These are phyloP conservation scores for Tinamus major DNA, from an alignment of 2,797 vertebrate species.

Conservation along the genomic window DNA sequence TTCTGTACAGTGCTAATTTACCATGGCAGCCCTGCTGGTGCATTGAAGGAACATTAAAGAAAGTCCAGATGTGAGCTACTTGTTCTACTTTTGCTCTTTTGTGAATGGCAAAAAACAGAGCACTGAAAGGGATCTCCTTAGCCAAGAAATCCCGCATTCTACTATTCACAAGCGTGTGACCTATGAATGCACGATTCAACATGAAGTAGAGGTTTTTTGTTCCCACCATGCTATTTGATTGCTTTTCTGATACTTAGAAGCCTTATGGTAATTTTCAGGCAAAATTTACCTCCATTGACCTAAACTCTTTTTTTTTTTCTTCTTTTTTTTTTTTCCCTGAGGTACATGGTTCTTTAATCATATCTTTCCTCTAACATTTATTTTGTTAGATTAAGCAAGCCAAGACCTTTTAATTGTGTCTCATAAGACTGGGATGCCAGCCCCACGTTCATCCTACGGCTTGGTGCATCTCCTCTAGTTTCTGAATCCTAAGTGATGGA, in stretches of 20 bases:
- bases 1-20: neutral
- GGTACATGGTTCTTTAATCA: neutral
- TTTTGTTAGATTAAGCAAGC: neutral
- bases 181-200: rapidly evolving
- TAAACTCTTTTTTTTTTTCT: neutral
- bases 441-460: neutral
- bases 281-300: neutral
- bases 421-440: neutral
- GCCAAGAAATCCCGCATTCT: neutral
- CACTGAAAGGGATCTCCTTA: neutral
- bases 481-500: neutral
- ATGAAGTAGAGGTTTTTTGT: neutral
- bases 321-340: no score
- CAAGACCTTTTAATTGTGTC: neutral
- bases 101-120: neutral
- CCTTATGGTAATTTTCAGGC: neutral
- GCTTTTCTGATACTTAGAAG: neutral
- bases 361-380: neutral
- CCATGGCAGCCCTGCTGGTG: neutral
- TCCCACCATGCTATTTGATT: no score
- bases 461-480: neutral
- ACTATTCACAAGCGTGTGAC: neutral
- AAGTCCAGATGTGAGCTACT: neutral
- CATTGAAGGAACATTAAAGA: neutral
- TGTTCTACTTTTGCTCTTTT: neutral